Base-by-base conservation (phyloP, 2,113 vertebrate genomes). In the Sarotherodon lohbergeri region DNA sequence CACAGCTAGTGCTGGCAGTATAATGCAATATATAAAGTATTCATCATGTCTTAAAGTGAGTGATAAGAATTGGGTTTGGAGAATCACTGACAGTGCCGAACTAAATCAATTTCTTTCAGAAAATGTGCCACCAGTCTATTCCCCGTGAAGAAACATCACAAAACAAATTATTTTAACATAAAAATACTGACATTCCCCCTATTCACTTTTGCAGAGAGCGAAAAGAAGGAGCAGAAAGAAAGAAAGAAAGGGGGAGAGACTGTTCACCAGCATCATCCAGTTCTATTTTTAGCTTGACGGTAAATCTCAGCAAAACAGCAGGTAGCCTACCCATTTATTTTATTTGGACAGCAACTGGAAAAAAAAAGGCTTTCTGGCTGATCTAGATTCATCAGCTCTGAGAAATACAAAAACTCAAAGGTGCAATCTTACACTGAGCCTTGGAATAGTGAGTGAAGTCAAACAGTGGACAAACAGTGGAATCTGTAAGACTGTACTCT, bases 241-340 rank as follows among this genome's bases (percentile, higher is more conserved):
- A 73, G 17, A 66, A 39, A 39, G 39, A 41, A 41, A 39, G 22
- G 32, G 32, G 32, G 63, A 83, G 88, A 89, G 84, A 56, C 63
- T 90, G 83, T 90, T 91, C 80, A 89, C 93, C 91, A 88, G 91
- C 82, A 85, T 91, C 92, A 89, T 84, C 78, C 87, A 52, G 86
- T 12, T 88, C 94, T 96, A 96, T 96, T 96, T 96, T 95, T 95
- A 96, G 95, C 89, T 86, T 48, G 22, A 88, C 1, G 78, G 88
- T 87, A 87, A 92, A 92, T 91, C 88, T 57, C 86, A 89, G 87
- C 85, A 88, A 92, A 93, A 87, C 91, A 88, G 93, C 90, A 92
- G 90, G 93, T 88, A 93, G 80, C 46, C 24, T 76, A 80, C 41
- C 80, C 87, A 89, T 91, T 94, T 80, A 92, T 94, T 95, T 90